A percentile compares a stretch with the other conserved stretches of the same genome.
phyloP scores from a whole-genome alignment of 2,113 vertebrate genomes.

The Cynocephalus volans region DNA sequence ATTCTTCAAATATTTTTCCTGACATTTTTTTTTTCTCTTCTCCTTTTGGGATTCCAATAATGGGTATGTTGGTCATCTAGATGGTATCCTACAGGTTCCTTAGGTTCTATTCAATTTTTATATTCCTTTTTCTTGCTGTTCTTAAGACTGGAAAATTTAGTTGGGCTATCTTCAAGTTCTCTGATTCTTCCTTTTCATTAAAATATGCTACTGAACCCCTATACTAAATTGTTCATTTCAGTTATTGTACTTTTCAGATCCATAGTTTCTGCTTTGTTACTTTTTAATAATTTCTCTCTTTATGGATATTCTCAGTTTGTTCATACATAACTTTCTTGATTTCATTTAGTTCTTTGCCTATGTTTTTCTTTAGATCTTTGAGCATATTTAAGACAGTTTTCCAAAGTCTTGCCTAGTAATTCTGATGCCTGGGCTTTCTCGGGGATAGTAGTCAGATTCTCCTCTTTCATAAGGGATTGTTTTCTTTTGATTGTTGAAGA shows the following conservation, averaged over 20 bases:
- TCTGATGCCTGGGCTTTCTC: neutral
- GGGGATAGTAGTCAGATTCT: neutral
- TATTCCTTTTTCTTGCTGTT: neutral
- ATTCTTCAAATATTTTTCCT: slow-evolving; percentile 4
- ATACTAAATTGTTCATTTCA: neutral
- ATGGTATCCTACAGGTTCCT: neutral
- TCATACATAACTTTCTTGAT: neutral
- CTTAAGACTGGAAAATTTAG: neutral
- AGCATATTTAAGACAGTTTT: neutral
- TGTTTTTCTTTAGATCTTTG: neutral
- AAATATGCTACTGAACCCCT: neutral
- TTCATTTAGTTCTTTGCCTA: neutral
- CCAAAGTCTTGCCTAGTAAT: neutral
- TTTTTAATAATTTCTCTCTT: neutral
- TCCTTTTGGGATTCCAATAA: neutral
- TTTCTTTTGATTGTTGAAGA: neutral
- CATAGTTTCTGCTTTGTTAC: neutral
- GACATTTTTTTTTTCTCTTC: neutral
- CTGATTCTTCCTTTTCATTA: neutral
- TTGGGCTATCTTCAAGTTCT: neutral
- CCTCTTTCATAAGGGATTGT: neutral
- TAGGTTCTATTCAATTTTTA: neutral
- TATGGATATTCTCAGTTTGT: neutral
- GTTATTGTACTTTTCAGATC: neutral
- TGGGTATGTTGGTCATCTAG: neutral